Evolutionary conservation across 2,888 invertebrate species (phyloP), one percentile per base, ranked within the genome.

Genomic region (Agonopterix alstromeriana): DNA sequence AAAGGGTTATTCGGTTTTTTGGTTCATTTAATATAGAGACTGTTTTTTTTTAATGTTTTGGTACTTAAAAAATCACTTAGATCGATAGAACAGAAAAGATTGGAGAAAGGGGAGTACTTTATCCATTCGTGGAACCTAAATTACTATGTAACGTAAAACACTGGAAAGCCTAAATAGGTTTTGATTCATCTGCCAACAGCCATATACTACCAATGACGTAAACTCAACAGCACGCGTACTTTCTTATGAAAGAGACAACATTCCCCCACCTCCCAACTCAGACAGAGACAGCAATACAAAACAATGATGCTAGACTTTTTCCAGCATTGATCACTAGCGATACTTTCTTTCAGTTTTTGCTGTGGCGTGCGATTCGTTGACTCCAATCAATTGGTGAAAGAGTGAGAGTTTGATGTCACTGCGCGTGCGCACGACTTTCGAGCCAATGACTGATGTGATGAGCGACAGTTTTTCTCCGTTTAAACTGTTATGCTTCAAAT

Each of bases 321-420:
- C 58, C 64, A 65, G 67, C 67, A 65, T 64, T 70, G 77, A 27
- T 27, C 27, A 27, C 27, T 79, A 79, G 82, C 71, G 73, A 70
- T 68, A 83, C 85, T 86, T 86, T 86, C 86, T 83, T 86, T 68
- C 67, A 65, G 68, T 75, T 75, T 76, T 79, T 79, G 67, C 53
- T 53, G 38, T 36, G 12, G 8, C 47, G 35, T 75, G 73, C 74
- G 74, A 43, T 43, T 35, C 69, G 63, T 62, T 43, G 27, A 14
- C 43, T 27, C 27, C 17, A 50, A 73, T 69, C 77, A 78, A 78
- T 74, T 55, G 72, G 79, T 77, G 79, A 82, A 80, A 84, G 83
- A 77, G 79, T 76, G 77, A 82, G 77, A 83, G 82, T 69, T 53
- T 66, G 63, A 65, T 70, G 71, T 66, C 73, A 68, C 61, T 58